Conservation (phyloP, 2,888 invertebrate species). For the Agrochola lota region DNA sequence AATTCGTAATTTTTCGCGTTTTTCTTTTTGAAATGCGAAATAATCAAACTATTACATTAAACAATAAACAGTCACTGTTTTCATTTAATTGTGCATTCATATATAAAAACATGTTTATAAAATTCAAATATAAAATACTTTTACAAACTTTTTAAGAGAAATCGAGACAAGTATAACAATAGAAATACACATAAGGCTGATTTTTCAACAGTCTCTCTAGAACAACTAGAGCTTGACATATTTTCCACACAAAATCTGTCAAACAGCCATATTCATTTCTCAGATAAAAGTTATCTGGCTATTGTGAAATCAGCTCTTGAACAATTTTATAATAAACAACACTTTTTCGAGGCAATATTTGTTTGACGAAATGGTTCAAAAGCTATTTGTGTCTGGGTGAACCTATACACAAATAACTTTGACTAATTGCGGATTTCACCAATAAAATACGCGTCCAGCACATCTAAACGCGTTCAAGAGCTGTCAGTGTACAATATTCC, state of each 20-base stretch:
- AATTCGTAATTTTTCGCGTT: background rate
- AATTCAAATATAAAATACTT: background rate
- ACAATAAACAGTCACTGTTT: background rate
- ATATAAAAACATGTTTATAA: background rate
- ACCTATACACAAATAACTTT: background rate
- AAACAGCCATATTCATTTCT: too few species aligned
- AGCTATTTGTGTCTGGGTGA: too few species aligned
- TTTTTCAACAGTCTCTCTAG: background rate
- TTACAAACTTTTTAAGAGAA: background rate
- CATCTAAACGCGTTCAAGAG: too few species aligned
- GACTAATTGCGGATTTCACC: too few species aligned
- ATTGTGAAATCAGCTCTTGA: background rate
- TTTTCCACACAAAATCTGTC: background rate
- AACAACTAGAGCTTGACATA: background rate
- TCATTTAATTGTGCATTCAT: background rate
- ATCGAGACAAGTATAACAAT: background rate
- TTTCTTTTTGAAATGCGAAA: background rate
- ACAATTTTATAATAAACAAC: background rate
- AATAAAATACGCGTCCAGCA: too few species aligned
- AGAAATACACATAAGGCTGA: background rate
- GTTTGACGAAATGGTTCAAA: background rate
- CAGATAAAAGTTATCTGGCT: background rate
- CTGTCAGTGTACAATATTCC: too few species aligned
- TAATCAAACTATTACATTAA: background rate
- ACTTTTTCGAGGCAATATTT: background rate